phyloP scores from a whole-genome alignment of 2,888 invertebrate species.

The Andricus quercusramuli region DNA sequence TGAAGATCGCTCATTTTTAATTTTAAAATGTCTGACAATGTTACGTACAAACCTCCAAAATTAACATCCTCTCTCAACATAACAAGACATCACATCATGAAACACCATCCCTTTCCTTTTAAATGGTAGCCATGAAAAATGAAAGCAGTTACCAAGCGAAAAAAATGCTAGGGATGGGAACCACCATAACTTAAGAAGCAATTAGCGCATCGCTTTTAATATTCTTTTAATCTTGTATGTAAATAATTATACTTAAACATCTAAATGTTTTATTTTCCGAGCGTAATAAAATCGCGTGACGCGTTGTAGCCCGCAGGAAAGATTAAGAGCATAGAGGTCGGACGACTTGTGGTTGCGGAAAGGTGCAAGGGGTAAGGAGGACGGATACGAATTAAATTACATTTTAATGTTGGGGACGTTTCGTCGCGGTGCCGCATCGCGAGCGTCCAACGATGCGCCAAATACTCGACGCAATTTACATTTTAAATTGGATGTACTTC shows the following conservation, averaged over 20 bases:
- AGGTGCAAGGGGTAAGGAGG: slow-evolving; percentile 54
- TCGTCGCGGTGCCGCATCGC: slow-evolving; percentile 59
- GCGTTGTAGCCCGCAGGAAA: slow-evolving; percentile 1
- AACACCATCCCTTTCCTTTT: too few relatives aligned
- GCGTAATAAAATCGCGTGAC: slow-evolving; percentile 16
- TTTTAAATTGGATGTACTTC: slow-evolving; percentile 75
- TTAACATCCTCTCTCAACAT: too few relatives aligned
- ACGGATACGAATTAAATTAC: slow-evolving; percentile 74
- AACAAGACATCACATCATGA: too few relatives aligned
- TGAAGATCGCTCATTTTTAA: too few relatives aligned
- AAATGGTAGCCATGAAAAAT: too few relatives aligned
- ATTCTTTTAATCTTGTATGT: not conserved
- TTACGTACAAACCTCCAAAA: too few relatives aligned
- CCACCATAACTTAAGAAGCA: not conserved
- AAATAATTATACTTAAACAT: slow-evolving; percentile 22
- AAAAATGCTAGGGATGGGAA: not conserved
- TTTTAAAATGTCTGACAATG: too few relatives aligned
- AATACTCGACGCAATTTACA: slow-evolving; percentile 74
- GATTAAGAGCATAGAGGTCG: slow-evolving; percentile 31
- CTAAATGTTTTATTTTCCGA: slow-evolving; percentile 1
- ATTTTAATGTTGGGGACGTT: slow-evolving; percentile 77
- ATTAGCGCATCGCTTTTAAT: slow-evolving; percentile 5
- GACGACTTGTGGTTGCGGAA: slow-evolving; percentile 38
- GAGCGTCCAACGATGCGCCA: slow-evolving; percentile 67
- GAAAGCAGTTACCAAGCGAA: not conserved